Evolutionary conservation across 2,888 invertebrate species (phyloP).

Genomic region (Vesta saturnalis): DNA sequence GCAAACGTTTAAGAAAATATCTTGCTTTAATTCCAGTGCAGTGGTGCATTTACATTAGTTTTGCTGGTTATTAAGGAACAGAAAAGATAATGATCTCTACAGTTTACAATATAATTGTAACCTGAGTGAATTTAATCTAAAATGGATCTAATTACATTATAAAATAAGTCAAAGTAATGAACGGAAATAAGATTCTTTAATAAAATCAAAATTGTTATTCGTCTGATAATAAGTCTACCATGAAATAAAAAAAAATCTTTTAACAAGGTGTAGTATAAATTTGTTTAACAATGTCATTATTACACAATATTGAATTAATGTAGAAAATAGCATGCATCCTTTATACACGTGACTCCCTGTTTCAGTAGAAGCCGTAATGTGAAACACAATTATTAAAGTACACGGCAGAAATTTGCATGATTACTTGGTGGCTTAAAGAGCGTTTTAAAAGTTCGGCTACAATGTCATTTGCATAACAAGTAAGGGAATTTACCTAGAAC

Average conservation of each 20-base stretch:
- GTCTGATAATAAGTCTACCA: background rate
- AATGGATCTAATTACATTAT: too few relatives aligned
- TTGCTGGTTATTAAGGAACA: too few relatives aligned
- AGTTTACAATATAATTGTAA: too few relatives aligned
- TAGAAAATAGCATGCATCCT: constrained; percentile 32
- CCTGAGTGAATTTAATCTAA: too few relatives aligned
- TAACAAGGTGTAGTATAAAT: background rate
- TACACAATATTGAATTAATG: constrained; percentile 32
- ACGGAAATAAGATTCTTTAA: too few relatives aligned
- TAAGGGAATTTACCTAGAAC: constrained; percentile 51
- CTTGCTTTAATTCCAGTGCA: too few relatives aligned
- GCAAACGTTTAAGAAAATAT: too few relatives aligned
- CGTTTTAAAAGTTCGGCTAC: constrained; percentile 62
- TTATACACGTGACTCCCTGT: constrained; percentile 35
- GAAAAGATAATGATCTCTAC: too few relatives aligned
- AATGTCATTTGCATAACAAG: constrained; percentile 62
- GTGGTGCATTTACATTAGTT: too few relatives aligned
- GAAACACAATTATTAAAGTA: constrained; percentile 46
- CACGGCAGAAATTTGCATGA: constrained; percentile 54
- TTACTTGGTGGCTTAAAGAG: constrained; percentile 58
- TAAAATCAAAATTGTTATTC: too few relatives aligned
- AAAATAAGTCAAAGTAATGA: too few relatives aligned
- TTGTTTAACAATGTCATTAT: constrained; percentile 28
- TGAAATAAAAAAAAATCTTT: background rate
- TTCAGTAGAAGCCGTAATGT: constrained; percentile 36